Percentiles rank a stretch among this genome's conserved stretches.
Evolutionary conservation across 2,888 invertebrate genomes (phyloP).

Genomic region (Drosophila rellima): DNA sequence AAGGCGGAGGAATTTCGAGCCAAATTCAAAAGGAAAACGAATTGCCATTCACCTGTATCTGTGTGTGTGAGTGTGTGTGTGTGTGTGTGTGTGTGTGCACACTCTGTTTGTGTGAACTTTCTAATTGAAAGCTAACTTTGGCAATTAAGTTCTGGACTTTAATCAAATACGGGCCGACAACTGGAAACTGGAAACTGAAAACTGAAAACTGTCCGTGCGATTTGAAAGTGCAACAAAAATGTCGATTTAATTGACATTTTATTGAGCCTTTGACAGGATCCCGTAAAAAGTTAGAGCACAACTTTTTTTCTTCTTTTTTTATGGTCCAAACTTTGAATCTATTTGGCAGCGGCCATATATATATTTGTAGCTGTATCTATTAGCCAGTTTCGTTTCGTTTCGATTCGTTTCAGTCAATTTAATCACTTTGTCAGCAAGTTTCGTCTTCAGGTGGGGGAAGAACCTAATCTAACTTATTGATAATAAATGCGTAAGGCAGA

Average conservation of each 20-base stretch:
- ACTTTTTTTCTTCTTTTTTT: constrained; percentile 47
- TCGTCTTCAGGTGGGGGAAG: constrained; percentile 8
- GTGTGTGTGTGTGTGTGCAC: constrained; percentile 12
- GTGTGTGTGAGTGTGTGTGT: neutral
- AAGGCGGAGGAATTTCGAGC: constrained; percentile 50
- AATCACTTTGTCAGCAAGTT: constrained; percentile 81
- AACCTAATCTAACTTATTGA: constrained; percentile 79
- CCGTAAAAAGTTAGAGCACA: constrained; percentile 24
- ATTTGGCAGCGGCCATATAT: constrained; percentile 16
- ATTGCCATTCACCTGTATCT: constrained; percentile 61
- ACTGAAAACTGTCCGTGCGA: constrained; percentile 26
- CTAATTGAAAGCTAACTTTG: constrained; percentile 82
- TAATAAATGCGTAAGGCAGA: constrained; percentile 72
- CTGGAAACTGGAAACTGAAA: neutral
- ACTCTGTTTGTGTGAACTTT: constrained; percentile 63
- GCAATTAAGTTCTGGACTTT: constrained; percentile 73
- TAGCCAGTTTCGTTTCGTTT: constrained; percentile 29
- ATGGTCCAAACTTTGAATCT: constrained; percentile 48
- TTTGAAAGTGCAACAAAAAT: constrained; percentile 62
- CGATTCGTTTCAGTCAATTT: constrained; percentile 76
- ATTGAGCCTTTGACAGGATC: constrained; percentile 67
- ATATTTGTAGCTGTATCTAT: constrained; percentile 47
- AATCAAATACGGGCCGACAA: constrained; percentile 66
- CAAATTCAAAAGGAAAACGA: constrained; percentile 69
- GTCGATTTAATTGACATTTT: constrained; percentile 77